Conservation (phyloP, 2,113 vertebrate genomes). For the Channa maculata region DNA sequence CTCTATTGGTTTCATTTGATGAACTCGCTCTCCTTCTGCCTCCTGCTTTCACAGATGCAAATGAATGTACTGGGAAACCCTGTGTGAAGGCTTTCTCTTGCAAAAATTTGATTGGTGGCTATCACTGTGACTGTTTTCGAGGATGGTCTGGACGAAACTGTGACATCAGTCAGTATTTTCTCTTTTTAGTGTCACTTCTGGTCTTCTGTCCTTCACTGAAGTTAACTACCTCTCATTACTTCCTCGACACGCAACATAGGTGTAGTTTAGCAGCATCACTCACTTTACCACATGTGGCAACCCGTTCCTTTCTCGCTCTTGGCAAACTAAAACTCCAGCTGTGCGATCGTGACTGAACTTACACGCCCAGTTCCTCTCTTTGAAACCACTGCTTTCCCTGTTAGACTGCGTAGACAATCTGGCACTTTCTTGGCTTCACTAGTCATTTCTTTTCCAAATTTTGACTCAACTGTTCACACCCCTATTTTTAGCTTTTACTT, state of each 20-base stretch:
- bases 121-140: slow-evolving; percentile 96
- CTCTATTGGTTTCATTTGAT: slow-evolving; percentile 54
- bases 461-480: slow-evolving; percentile 41
- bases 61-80: slow-evolving; percentile 94
- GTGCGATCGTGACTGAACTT: slow-evolving; percentile 42
- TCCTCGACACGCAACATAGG: slow-evolving; percentile 37
- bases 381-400: slow-evolving; percentile 38
- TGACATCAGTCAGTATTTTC: slow-evolving; percentile 97
- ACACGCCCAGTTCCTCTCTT: slow-evolving; percentile 51
- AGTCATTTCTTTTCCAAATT: slow-evolving; percentile 48
- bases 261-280: slow-evolving; percentile 44
- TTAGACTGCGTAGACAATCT: not conserved
- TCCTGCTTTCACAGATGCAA: slow-evolving; percentile 94
- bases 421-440: slow-evolving; percentile 40
- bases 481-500: slow-evolving; percentile 16
- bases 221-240: slow-evolving; percentile 31
- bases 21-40: slow-evolving; percentile 77
- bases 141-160: slow-evolving; percentile 98
- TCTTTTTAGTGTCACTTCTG: slow-evolving; percentile 18
- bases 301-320: slow-evolving; percentile 26
- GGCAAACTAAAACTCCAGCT: slow-evolving; percentile 34
- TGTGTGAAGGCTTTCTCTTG: slow-evolving; percentile 95
- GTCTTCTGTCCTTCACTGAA: slow-evolving; percentile 19
- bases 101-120: slow-evolving; percentile 99
- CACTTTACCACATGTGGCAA: slow-evolving; percentile 58